These are phyloP conservation scores for Oceanites oceanicus DNA, from an alignment of 2,113 vertebrate species.

Conservation along the genomic window DNA sequence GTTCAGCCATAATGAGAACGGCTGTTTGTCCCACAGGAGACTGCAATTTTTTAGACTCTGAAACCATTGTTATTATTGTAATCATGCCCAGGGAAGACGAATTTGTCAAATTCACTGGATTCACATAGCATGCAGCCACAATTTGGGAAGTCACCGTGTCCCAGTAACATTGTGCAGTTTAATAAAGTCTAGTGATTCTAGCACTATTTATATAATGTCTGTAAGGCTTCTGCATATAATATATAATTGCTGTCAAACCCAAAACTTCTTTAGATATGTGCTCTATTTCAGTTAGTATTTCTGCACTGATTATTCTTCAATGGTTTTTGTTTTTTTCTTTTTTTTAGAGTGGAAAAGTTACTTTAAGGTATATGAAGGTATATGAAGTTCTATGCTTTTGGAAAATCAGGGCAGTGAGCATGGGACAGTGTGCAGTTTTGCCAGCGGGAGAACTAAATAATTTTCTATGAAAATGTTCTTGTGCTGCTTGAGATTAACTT, in stretches of 20 bases:
- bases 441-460: neutral
- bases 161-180: neutral
- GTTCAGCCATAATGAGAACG: neutral
- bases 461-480: neutral
- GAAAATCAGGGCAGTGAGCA: neutral
- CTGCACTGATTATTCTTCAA: neutral
- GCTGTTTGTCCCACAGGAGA: neutral
- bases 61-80: neutral
- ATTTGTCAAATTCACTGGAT: neutral
- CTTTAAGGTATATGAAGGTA: neutral
- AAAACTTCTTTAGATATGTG: neutral
- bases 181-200: neutral
- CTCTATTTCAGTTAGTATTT: neutral
- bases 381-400: neutral
- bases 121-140: neutral
- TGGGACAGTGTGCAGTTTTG: neutral
- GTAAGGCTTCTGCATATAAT: neutral
- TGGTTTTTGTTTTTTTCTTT: neutral
- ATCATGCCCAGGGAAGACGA: neutral
- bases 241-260: neutral
- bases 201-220: neutral
- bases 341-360: neutral
- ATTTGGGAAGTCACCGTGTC: neutral
- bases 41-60: neutral
- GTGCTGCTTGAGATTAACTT: neutral